Conservation (phyloP, 2,888 invertebrate species). For the Belgica antarctica region DNA sequence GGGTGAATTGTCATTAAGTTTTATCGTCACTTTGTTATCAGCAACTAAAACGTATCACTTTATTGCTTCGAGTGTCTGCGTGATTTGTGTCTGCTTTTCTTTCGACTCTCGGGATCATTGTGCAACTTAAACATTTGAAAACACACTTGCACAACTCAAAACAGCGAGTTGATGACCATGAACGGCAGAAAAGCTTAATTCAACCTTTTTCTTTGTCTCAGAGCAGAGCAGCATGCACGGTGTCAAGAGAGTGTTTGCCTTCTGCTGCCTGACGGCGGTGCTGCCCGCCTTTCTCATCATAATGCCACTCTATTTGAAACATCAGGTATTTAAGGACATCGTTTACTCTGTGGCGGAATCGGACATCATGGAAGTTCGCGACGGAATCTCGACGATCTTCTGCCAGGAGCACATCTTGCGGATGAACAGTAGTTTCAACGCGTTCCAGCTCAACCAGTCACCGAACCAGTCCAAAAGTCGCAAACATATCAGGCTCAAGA, state of each 20-base stretch:
- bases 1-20: background rate
- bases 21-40: background rate
- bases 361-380: conserved; percentile 77
- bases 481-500: conserved; percentile 74
- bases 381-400: conserved; percentile 76
- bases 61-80: background rate
- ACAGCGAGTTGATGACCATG: background rate
- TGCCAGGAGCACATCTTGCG: conserved; percentile 73
- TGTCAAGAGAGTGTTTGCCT: conserved; percentile 71
- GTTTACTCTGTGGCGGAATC: conserved; percentile 77
- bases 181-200: background rate
- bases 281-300: conserved; percentile 73
- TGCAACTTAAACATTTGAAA: too few relatives aligned
- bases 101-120: too few relatives aligned
- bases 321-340: conserved; percentile 73
- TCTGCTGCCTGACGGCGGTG: conserved; percentile 73
- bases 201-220: conserved; percentile 51
- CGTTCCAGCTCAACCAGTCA: conserved; percentile 68
- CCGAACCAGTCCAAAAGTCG: conserved; percentile 68
- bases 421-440: conserved; percentile 72
- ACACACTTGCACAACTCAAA: background rate
- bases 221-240: conserved; percentile 75
- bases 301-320: conserved; percentile 73
- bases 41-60: background rate
- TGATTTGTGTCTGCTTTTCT: background rate